phyloP scores from a whole-genome alignment of 2,113 vertebrate species.

The Elephantulus edwardii region DNA sequence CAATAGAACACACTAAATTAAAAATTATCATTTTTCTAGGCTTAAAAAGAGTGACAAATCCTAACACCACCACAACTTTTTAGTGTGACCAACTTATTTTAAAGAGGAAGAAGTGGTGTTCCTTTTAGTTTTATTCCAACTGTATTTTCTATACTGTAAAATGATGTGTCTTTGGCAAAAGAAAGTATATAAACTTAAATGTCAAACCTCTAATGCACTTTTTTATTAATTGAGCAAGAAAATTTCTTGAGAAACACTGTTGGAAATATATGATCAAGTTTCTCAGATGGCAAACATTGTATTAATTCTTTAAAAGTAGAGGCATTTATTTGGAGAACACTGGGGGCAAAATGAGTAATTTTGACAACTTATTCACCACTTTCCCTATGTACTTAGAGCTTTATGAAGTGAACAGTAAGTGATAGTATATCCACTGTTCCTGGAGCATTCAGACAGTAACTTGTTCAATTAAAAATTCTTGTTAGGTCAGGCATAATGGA shows the following conservation, averaged over 20 bases:
- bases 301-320: slow-evolving; percentile 32
- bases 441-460: slow-evolving; percentile 31
- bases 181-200: slow-evolving; percentile 40
- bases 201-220: not conserved
- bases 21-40: no score
- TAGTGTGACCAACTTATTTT: not conserved
- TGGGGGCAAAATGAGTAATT: not conserved
- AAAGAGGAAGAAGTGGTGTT: slow-evolving; percentile 12
- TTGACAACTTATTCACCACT: slow-evolving; percentile 34
- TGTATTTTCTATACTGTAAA: not conserved
- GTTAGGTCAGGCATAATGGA: slow-evolving; percentile 75
- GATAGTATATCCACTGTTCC: slow-evolving; percentile 38
- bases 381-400: slow-evolving; percentile 33
- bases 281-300: not conserved
- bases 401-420: slow-evolving; percentile 54
- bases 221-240: slow-evolving; percentile 31
- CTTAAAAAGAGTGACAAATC: no score
- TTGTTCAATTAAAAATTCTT: slow-evolving; percentile 78
- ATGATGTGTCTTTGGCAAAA: slow-evolving; percentile 5
- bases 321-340: not conserved
- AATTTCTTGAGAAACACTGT: slow-evolving; percentile 39
- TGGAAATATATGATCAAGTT: not conserved
- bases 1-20: no score
- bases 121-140: slow-evolving; percentile 42
- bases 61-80: not conserved